These are phyloP conservation scores for Meriones unguiculatus DNA, from an alignment of 2,113 vertebrate species.

Conservation along the genomic window DNA sequence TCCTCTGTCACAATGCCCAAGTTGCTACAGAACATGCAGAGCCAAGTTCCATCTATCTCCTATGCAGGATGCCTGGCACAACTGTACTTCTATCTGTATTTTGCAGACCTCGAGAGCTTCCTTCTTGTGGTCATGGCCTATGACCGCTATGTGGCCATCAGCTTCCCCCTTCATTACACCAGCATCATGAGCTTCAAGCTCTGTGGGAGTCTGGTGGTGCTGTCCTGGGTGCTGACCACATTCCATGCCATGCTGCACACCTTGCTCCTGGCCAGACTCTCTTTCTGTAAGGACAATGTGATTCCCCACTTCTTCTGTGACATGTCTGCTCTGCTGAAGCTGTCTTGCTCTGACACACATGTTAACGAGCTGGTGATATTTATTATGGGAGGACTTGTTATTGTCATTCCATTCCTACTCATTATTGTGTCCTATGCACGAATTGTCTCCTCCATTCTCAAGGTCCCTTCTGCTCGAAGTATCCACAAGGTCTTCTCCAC, in stretches of 20 bases:
- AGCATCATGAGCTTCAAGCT: neutral
- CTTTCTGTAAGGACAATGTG: neutral
- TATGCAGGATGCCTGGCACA: neutral
- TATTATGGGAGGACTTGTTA: conserved; percentile 36
- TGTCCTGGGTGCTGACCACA: neutral
- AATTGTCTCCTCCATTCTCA: neutral
- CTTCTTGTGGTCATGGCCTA: neutral
- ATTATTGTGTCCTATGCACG: conserved; percentile 68
- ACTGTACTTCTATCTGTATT: neutral
- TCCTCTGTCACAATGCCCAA: neutral
- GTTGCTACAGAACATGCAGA: neutral
- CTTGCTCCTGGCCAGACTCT: neutral
- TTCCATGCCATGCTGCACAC: neutral
- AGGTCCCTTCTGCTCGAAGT: neutral
- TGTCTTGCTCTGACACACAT: conserved; percentile 30
- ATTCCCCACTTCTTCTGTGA: neutral
- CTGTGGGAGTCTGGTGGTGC: neutral
- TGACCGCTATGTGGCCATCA: neutral
- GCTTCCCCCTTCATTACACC: neutral
- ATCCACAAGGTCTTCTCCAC: neutral
- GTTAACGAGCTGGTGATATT: conserved; percentile 73
- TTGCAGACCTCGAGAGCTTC: neutral
- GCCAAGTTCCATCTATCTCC: neutral
- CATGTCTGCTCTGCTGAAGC: neutral
- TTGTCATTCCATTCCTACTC: conserved; percentile 63